Conservation (phyloP, 1,140 invertebrate genomes). For the Macrobrachium nipponense region DNA sequence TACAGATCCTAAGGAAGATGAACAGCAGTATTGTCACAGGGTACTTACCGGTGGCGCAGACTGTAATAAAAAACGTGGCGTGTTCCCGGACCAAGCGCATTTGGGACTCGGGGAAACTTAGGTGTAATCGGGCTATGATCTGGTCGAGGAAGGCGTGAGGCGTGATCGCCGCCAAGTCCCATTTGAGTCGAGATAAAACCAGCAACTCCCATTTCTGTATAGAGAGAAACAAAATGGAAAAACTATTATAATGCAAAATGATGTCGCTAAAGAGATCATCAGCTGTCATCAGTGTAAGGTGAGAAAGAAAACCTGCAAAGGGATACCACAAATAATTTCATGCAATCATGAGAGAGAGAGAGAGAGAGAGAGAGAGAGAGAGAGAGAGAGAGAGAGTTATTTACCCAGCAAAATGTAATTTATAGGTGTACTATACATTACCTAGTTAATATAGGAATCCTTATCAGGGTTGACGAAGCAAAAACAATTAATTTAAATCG, state of each 20-base stretch:
- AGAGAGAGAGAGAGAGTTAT: conserved; percentile 30
- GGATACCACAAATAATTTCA: not conserved
- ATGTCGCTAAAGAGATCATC: not conserved
- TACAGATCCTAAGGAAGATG: not conserved
- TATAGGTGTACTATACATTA: not conserved
- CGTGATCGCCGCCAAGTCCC: conserved; percentile 53
- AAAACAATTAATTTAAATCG: too few relatives aligned
- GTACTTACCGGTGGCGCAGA: conserved; percentile 52
- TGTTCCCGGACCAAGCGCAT: conserved; percentile 39
- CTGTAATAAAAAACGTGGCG: conserved; percentile 51
- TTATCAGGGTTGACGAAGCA: too few relatives aligned
- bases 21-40: not conserved
- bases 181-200: conserved; percentile 46
- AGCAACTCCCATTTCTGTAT: conserved; percentile 53
- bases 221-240: not conserved
- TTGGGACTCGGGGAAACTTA: conserved; percentile 48
- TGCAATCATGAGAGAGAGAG: not conserved
- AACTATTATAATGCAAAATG: not conserved
- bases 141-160: conserved; percentile 56
- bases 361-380: conserved; percentile 22
- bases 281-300: too few relatives aligned
- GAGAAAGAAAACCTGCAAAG: not conserved
- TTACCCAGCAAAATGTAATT: not conserved
- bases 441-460: too few relatives aligned
- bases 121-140: conserved; percentile 50